These are phyloP conservation scores for Anniella stebbinsi DNA, from an alignment of 2,797 vertebrate species.

Conservation along the genomic window DNA sequence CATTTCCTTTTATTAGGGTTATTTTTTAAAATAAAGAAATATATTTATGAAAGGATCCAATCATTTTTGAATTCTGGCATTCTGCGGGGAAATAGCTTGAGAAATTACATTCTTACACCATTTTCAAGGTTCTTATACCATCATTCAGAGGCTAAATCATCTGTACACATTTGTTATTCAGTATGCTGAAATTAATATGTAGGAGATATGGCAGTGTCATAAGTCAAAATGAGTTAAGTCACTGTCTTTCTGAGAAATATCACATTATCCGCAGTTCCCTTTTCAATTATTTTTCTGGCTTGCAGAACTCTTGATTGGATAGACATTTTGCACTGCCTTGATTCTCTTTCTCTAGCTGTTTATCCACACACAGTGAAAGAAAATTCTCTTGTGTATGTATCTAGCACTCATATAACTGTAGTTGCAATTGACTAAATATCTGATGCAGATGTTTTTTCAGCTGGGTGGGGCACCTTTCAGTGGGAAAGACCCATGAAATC, in stretches of 20 bases:
- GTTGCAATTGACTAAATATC: background rate
- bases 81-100: background rate
- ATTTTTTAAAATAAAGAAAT: background rate
- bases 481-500: background rate
- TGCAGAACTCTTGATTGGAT: background rate
- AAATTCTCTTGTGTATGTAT: background rate
- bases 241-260: background rate
- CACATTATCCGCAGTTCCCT: background rate
- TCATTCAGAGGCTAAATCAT: constrained; percentile 16
- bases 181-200: background rate
- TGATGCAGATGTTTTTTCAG: background rate
- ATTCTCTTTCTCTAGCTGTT: background rate
- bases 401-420: background rate
- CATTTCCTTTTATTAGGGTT: constrained; percentile 3
- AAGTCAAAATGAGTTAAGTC: constrained; percentile 6
- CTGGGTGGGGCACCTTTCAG: background rate
- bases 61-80: background rate
- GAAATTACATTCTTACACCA: constrained; percentile 24
- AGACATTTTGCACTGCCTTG: background rate
- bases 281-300: constrained; percentile 1
- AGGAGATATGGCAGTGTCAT: background rate
- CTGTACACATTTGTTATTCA: background rate
- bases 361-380: background rate
- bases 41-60: background rate
- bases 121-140: constrained; percentile 34